These are phyloP conservation scores for Strix uralensis DNA, from an alignment of 2,113 vertebrate species.

Conservation along the genomic window DNA sequence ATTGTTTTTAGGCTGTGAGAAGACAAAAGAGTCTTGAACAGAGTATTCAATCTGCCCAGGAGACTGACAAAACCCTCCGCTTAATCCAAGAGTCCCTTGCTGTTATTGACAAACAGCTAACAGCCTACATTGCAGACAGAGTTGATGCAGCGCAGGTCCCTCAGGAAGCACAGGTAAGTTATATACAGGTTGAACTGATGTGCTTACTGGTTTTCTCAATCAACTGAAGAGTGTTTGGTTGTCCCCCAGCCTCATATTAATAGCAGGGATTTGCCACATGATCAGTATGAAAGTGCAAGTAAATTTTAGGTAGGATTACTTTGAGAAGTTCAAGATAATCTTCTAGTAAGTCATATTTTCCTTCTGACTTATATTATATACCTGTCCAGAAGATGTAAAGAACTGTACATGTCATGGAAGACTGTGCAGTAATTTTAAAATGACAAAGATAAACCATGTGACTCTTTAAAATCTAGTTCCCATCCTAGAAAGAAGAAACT, in stretches of 20 bases:
- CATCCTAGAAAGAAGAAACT: neutral
- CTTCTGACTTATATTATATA: neutral
- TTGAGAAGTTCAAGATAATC: neutral
- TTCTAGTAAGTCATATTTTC: neutral
- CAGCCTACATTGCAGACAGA: conserved; percentile 85
- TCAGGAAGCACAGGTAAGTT: conserved; percentile 91
- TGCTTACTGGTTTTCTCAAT: neutral
- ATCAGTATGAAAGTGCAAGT: neutral
- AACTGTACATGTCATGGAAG: neutral
- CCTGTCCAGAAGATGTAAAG: neutral
- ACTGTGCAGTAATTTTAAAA: neutral
- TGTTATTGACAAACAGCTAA: conserved; percentile 86
- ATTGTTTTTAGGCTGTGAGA: conserved; percentile 79
- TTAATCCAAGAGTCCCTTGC: conserved; percentile 89
- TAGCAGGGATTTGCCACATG: neutral
- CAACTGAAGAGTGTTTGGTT: neutral
- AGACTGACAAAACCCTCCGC: conserved; percentile 88
- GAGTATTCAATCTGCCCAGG: conserved; percentile 87
- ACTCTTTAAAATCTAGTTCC: neutral
- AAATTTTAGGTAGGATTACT: neutral
- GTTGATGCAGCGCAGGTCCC: conserved; percentile 94
- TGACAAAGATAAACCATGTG: neutral
- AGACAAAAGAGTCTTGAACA: conserved; percentile 89
- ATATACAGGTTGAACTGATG: neutral
- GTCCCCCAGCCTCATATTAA: neutral